phyloP scores from a whole-genome alignment of 1,140 invertebrate species.

The Diploscapter pachys region DNA sequence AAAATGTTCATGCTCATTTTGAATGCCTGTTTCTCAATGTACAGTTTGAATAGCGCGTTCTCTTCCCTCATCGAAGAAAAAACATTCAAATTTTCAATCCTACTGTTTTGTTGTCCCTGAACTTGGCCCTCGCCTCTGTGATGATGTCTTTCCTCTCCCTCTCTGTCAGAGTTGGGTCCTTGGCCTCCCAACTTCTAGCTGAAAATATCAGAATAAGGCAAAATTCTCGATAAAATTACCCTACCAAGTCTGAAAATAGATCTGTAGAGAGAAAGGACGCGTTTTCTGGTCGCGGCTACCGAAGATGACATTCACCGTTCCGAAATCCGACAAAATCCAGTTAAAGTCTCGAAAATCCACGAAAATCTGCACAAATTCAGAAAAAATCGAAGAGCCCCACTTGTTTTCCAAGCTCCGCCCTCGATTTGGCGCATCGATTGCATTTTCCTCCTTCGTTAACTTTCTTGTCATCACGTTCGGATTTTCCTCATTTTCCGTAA shows the following conservation, averaged over 20 bases:
- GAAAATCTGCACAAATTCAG: background rate
- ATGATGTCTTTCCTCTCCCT: conserved; percentile 17
- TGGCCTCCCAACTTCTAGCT: conserved; percentile 25
- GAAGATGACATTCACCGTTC: too few species aligned
- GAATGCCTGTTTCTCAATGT: too few species aligned
- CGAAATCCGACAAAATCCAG: background rate
- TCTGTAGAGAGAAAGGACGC: background rate
- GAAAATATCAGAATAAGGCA: background rate
- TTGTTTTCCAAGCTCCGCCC: too few species aligned
- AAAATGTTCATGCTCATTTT: background rate
- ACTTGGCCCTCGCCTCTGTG: conserved; percentile 6
- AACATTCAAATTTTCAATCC: background rate
- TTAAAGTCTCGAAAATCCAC: conserved; percentile 4
- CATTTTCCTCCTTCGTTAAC: too few species aligned
- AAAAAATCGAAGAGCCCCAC: too few species aligned
- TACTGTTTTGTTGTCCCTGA: conserved; percentile 19
- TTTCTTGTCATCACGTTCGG: too few species aligned
- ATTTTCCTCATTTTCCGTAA: too few species aligned
- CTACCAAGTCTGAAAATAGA: background rate
- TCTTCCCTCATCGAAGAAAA: too few species aligned
- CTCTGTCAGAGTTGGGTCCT: conserved; percentile 10
- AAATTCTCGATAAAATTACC: background rate
- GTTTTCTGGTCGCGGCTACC: too few species aligned
- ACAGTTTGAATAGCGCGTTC: too few species aligned
- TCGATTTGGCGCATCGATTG: too few species aligned